Conservation (phyloP, 2,113 vertebrate genomes). For the Ictidomys tridecemlineatus region DNA sequence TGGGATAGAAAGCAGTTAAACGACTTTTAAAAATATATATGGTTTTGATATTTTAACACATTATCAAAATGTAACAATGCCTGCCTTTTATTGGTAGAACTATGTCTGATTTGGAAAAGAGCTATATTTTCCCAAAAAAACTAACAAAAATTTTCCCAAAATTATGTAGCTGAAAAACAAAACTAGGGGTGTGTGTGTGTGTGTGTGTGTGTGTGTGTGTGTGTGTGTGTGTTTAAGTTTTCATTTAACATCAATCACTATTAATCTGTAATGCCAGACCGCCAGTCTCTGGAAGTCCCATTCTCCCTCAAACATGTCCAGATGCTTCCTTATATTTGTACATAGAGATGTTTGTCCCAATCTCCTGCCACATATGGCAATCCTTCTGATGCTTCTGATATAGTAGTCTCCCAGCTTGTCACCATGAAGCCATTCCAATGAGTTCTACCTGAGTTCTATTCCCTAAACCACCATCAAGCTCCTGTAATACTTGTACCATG, state of each 20-base stretch:
- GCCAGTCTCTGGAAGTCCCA: not conserved
- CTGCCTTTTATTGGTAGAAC: not conserved
- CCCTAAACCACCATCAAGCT: not conserved
- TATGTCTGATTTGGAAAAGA: not conserved
- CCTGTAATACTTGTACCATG: not conserved
- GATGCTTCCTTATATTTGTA: not conserved
- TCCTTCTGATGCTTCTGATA: not conserved
- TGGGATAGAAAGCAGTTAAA: not conserved
- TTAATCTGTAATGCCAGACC: not conserved
- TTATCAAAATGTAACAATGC: not conserved
- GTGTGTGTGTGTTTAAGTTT: too few species aligned
- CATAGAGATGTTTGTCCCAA: not conserved
- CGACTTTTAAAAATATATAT: not conserved
- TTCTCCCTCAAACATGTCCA: not conserved
- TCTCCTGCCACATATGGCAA: not conserved
- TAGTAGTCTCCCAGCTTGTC: not conserved
- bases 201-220: too few species aligned
- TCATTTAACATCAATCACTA: not conserved
- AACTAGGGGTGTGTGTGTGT: not conserved
- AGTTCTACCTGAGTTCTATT: not conserved
- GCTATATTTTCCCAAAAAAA: not conserved
- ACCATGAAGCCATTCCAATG: not conserved
- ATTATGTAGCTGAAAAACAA: not conserved
- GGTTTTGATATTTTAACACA: slow-evolving; percentile 19
- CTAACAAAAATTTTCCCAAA: not conserved